phyloP scores from a whole-genome alignment of 2,797 vertebrate species.

The Garrulus glandarius region DNA sequence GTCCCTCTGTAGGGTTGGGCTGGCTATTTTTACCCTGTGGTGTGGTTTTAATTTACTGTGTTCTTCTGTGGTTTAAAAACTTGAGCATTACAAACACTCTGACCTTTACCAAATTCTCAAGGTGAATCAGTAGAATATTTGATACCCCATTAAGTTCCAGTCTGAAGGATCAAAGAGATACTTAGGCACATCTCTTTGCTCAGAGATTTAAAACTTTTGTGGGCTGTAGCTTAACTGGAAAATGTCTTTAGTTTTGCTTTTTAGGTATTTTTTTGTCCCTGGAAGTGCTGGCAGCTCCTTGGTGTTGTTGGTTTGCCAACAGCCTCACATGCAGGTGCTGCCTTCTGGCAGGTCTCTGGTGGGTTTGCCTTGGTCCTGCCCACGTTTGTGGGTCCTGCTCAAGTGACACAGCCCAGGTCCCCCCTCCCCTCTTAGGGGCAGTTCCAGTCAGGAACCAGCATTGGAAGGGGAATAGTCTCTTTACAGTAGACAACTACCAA shows the following conservation, averaged over 20 bases:
- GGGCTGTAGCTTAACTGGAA: background rate
- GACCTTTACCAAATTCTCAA: constrained; percentile 10
- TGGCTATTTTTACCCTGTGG: background rate
- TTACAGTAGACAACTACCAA: fast-evolving
- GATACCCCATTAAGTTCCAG: background rate
- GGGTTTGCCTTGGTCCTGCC: background rate
- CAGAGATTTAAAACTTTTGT: background rate
- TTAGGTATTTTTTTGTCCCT: background rate
- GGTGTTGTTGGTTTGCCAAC: fast-evolving
- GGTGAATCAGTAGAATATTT: background rate
- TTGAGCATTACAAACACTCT: background rate
- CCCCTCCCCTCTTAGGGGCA: background rate
- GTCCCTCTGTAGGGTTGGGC: background rate
- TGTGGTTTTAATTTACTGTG: background rate
- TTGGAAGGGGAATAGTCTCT: fast-evolving
- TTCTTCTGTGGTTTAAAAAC: background rate
- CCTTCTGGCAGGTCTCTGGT: background rate
- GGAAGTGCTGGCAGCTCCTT: background rate
- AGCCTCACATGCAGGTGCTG: fast-evolving
- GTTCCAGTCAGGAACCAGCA: fast-evolving
- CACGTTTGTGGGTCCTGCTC: background rate
- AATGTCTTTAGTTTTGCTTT: background rate
- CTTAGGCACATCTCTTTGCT: background rate
- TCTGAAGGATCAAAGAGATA: background rate
- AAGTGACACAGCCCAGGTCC: fast-evolving